A percentile compares a stretch with the other conserved stretches of the same genome.
These are phyloP conservation scores for Zosterops hypoxanthus DNA, from an alignment of 2,113 vertebrate species.

Conservation along the genomic window DNA sequence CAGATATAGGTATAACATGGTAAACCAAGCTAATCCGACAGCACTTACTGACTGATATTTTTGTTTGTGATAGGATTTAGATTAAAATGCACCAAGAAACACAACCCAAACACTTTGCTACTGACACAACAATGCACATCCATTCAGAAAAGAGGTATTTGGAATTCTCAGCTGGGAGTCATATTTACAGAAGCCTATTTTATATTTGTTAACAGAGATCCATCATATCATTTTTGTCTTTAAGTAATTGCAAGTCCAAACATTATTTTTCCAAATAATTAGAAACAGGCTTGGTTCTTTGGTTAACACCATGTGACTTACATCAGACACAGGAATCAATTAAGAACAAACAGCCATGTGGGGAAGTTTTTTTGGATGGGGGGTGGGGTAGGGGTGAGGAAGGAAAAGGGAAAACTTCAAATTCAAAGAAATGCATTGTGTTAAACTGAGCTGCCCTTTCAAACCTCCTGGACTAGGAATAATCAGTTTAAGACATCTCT, in stretches of 20 bases:
- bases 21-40: not conserved
- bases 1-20: not conserved
- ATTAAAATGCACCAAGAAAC: conserved; percentile 45
- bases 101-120: conserved; percentile 28
- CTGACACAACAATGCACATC: not conserved
- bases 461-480: conserved; percentile 53
- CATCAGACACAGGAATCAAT: conserved; percentile 27
- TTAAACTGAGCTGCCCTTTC: conserved; percentile 55
- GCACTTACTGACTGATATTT: not conserved
- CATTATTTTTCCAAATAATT: conserved; percentile 10
- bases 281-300: conserved; percentile 58
- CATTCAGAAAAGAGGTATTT: conserved; percentile 52
- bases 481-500: conserved; percentile 76
- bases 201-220: conserved; percentile 14
- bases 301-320: conserved; percentile 36
- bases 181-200: conserved; percentile 24
- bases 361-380: not conserved
- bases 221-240: not conserved
- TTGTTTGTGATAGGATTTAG: conserved; percentile 14
- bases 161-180: conserved; percentile 12
- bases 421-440: conserved; percentile 49
- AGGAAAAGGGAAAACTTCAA: conserved; percentile 14
- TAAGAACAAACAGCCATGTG: conserved; percentile 17
- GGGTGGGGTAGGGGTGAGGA: not conserved
- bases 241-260: conserved; percentile 27